Conservation (phyloP, 2,888 invertebrate genomes). For the Epiblema foenella region DNA sequence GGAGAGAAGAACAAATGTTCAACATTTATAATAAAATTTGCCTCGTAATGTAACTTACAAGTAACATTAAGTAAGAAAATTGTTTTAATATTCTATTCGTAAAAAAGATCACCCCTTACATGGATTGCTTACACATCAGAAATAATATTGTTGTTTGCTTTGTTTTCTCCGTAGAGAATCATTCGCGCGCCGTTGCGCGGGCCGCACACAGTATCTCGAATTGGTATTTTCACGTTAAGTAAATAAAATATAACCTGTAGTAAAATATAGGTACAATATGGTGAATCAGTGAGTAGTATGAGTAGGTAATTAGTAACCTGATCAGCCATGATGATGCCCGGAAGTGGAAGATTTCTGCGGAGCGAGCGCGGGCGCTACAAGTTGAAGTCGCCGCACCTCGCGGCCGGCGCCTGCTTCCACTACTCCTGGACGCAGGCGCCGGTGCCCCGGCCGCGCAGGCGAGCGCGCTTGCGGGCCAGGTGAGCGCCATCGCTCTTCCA, state of each 20-base stretch:
- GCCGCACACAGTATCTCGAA: slow-evolving; percentile 47
- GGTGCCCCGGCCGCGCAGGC: slow-evolving; percentile 56
- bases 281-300: slow-evolving; percentile 53
- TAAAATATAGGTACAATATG: background rate
- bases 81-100: background rate
- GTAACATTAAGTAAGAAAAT: background rate
- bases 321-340: slow-evolving; percentile 63
- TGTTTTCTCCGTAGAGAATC: slow-evolving; percentile 68
- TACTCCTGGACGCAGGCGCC: slow-evolving; percentile 69
- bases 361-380: slow-evolving; percentile 68
- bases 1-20: no score
- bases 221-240: background rate
- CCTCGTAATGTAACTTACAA: no score
- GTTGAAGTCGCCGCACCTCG: slow-evolving; percentile 64
- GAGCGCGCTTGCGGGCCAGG: background rate
- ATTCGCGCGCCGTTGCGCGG: slow-evolving; percentile 53
- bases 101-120: slow-evolving; percentile 58
- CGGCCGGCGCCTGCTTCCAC: slow-evolving; percentile 68
- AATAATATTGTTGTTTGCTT: slow-evolving; percentile 77
- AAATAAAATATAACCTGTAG: background rate
- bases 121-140: slow-evolving; percentile 53
- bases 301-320: slow-evolving; percentile 45
- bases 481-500: background rate
- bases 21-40: background rate
- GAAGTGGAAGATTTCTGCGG: slow-evolving; percentile 66